Percentiles rank a stretch among this genome's conserved stretches.
phyloP scores from a whole-genome alignment of 2,888 invertebrate species.

The Lithodes maja region DNA sequence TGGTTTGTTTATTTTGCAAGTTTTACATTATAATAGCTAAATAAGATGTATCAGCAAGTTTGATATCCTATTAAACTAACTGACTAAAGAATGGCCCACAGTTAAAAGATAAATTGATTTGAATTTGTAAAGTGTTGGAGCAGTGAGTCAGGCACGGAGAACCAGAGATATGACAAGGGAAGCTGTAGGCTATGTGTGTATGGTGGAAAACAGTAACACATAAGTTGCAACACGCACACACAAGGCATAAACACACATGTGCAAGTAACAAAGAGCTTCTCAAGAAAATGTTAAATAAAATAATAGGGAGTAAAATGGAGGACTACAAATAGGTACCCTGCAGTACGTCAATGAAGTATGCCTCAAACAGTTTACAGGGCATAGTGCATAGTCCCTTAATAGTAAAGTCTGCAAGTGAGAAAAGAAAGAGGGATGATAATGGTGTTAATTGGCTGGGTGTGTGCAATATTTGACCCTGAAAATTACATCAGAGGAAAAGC shows the following conservation, averaged over 20 bases:
- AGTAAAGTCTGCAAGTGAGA: constrained; percentile 71
- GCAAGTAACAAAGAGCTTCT: constrained; percentile 13
- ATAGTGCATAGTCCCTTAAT: constrained; percentile 71
- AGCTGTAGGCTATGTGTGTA: not conserved
- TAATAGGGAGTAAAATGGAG: constrained; percentile 16
- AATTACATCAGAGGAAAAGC: no score
- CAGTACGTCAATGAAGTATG: constrained; percentile 71
- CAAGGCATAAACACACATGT: constrained; percentile 19
- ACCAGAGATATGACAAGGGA: not conserved
- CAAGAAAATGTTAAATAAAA: constrained; percentile 37
- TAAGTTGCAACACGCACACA: constrained; percentile 33
- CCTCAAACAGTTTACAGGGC: constrained; percentile 71
- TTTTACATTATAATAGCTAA: no score
- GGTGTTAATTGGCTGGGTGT: constrained; percentile 7
- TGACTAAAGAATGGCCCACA: no score
- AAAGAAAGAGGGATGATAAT: constrained; percentile 59
- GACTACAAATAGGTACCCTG: constrained; percentile 70
- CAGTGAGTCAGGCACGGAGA: not conserved
- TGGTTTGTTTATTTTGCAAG: no score
- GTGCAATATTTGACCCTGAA: no score
- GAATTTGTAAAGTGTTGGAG: not conserved
- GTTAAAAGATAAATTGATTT: no score
- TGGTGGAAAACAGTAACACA: not conserved
- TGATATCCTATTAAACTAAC: no score
- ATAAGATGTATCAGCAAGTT: no score